phyloP scores from a whole-genome alignment of 2,113 vertebrate species.

The Ictalurus furcatus region DNA sequence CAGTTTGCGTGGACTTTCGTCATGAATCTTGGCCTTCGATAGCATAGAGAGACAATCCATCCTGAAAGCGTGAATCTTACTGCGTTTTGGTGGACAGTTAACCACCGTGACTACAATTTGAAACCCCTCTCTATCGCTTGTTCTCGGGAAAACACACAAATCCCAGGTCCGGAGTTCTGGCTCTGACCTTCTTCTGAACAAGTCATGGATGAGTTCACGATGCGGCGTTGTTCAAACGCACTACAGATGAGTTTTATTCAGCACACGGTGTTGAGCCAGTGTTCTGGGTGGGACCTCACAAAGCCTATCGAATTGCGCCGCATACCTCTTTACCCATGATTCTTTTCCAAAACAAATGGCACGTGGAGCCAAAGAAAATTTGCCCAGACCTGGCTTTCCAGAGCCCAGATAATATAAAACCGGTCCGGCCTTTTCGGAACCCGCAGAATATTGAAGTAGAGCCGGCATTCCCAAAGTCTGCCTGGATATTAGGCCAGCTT shows the following conservation, averaged over 20 bases:
- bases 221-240: conserved; percentile 12
- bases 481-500: not conserved
- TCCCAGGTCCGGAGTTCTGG: not conserved
- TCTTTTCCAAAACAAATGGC: conserved; percentile 51
- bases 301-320: conserved; percentile 49
- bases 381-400: conserved; percentile 26
- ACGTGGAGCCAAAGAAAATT: conserved; percentile 49
- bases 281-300: conserved; percentile 47
- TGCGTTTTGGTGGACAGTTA: conserved; percentile 30
- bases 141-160: not conserved
- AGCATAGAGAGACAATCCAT: not conserved
- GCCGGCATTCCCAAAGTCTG: conserved; percentile 4
- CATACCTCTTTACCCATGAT: conserved; percentile 46
- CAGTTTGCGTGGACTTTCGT: not conserved
- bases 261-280: conserved; percentile 21
- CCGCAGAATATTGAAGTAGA: conserved; percentile 18
- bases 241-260: conserved; percentile 38
- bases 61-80: not conserved
- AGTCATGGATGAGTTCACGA: conserved; percentile 19
- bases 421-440: conserved; percentile 18
- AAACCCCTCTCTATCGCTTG: not conserved
- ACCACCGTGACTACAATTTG: not conserved
- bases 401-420: conserved; percentile 45
- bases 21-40: not conserved
- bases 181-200: conserved; percentile 32